Evolutionary conservation across 1,140 invertebrate genomes (phyloP).

Genomic region (Doryteuthis pealeii): DNA sequence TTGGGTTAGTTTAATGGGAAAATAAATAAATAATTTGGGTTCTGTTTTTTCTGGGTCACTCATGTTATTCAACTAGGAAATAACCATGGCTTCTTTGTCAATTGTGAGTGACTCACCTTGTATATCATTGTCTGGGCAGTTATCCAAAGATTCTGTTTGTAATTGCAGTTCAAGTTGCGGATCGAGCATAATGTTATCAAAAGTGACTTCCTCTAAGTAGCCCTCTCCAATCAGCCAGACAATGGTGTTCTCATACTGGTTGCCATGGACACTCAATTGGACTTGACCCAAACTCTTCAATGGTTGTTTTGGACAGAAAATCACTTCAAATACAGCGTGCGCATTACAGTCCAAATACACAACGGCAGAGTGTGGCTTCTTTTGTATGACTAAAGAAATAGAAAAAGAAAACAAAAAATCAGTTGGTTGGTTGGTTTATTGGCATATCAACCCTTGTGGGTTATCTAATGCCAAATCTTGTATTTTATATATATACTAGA

Average conservation of each 20-base stretch:
- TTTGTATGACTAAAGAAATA: conserved; percentile 31
- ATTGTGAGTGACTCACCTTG: too few relatives aligned
- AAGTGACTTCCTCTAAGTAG: conserved; percentile 59
- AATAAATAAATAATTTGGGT: too few relatives aligned
- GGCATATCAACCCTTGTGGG: too few relatives aligned
- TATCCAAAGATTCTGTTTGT: conserved; percentile 12
- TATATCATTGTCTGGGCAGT: too few relatives aligned
- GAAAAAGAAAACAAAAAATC: neutral
- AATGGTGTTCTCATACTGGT: conserved; percentile 60
- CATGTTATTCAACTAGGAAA: too few relatives aligned
- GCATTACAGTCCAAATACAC: conserved; percentile 52
- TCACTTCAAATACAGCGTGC: conserved; percentile 49
- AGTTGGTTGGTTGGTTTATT: too few relatives aligned
- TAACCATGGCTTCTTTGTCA: too few relatives aligned
- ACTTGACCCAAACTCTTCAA: conserved; percentile 55
- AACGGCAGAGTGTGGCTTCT: conserved; percentile 54
- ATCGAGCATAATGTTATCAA: conserved; percentile 52
- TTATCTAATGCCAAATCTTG: too few relatives aligned
- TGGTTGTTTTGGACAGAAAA: conserved; percentile 44
- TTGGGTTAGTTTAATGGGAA: too few relatives aligned
- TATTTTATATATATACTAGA: too few relatives aligned
- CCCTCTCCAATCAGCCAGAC: conserved; percentile 59
- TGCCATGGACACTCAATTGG: conserved; percentile 55
- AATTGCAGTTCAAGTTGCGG: conserved; percentile 1
- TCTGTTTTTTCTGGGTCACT: too few relatives aligned